Base-by-base conservation (phyloP, 2,797 vertebrate genomes). In the Neosalanx taihuensis region DNA sequence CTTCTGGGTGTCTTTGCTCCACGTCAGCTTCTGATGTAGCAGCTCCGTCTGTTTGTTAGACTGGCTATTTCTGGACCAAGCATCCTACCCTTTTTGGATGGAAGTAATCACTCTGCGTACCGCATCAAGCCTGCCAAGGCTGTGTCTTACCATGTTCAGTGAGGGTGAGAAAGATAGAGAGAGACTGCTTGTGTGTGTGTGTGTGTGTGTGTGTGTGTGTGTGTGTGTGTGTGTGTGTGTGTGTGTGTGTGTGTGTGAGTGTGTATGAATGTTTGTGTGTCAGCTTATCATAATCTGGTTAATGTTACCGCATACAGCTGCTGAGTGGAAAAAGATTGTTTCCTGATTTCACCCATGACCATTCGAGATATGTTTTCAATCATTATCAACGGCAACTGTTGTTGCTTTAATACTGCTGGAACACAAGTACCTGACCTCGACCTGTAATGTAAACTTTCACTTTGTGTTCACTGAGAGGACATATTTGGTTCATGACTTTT, bases 11-110 rank as follows among this genome's bases (percentile, higher is more conserved):
- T 46, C 7, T 13, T 64, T 77, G 79, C 73, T 89, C 85, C 86
- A 88, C 86, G 84, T 89, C 88, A 86, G 84, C 86, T 75, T 74
- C 83, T 73, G 73, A 76, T 49, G 57, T 70, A 70, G 79, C 30
- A 20, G 73, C 78, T 65, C 71, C 61, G 35, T 51, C 53, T 64
- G 77, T 75, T 51, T 74, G 79, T 71, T 70, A 68, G 70, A 69
- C 53, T 67, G 64, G 73, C 59, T 73, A 56, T 67, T 72, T 81
- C 76, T 79, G 31, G 76, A 71, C 76, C 79, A 79, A 69, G 41
- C 76, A 51, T 37, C 72, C 18, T 72, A 76, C 76, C 77, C 64
- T 80, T 69, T 57, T 7, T 80, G 29, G 29, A 53, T 49, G 46
- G 49, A 59, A 23, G n/a, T 20, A 20, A 29, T 82, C 75, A 76